Evolutionary conservation across 2,113 vertebrate species (phyloP), one percentile per base, ranked within the genome.

Genomic region (Acrocephalus kingi): DNA sequence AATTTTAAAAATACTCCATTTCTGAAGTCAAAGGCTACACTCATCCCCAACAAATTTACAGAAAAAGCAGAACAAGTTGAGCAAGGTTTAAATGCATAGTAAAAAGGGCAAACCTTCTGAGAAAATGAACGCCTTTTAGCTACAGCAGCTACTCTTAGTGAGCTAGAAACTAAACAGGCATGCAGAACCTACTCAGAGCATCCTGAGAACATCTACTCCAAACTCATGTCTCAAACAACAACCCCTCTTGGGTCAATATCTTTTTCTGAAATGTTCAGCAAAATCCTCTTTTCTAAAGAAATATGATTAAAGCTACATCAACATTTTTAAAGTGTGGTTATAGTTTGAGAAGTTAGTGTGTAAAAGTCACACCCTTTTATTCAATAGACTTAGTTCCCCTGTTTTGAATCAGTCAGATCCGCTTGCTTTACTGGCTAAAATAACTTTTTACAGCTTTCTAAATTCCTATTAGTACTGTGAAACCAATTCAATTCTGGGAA

Each of bases 361-460:
- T 95, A 96, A 94, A 96, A 96, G 87, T 94, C 76, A 84, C 92
- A 96, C 90, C n/a, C 92, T 90, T 89, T 95, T 79, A 93, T 89
- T 92, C 92, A 92, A 88, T 61, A 95, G 69, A 82, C 68, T 56
- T 64, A 41, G 68, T 33, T 81, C 31, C 33, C 31, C 62, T 94
- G 73, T 67, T 93, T 89, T 89, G 90, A 96, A 90, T 96, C 90
- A 92, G 83, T 84, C 82, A 84, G 55, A 93, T 92, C 68, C 2
- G 1, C 56, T 78, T 78, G 73, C 75, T 93, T 94, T 94, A 96
- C 92, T 82, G 83, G 85, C 49, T 75, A 93, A 96, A 97, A 89
- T 93, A 91, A 95, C 80, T 58, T 93, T 94, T 97, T 94, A 97
- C 86, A 94, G 73, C 93, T 93, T 94, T 94, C 86, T 81, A 92